Evolutionary conservation across 2,797 vertebrate species (phyloP), one percentile per base, ranked within the genome.

Genomic region (Neosilurus mollespiculum): DNA sequence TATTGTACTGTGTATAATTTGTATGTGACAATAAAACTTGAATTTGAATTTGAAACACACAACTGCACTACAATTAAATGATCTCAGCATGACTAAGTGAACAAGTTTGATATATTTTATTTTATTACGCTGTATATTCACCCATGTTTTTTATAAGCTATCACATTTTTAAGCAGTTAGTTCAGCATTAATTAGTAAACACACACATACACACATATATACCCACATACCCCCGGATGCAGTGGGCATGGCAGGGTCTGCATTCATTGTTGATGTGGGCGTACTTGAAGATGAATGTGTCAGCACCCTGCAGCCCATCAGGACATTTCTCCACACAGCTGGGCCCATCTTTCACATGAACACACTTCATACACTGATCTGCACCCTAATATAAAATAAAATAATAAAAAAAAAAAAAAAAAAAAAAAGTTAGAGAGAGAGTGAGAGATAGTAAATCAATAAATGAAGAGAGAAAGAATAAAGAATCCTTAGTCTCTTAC

Each of bases 301-400:
- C 97, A 81, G 97, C 94, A 0, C 97, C 97, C 88, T 98, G 97
- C 77, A 99, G 90, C 51, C 98, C 98, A 14, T 99, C 97, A 0
- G 98, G 98, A 85, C 98, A 99, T 87, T 98, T 99, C 86, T 98
- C 97, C 89, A 99, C 98, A 80, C 98, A 99, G 53, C 99, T 98
- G 12, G 98, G 97, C 18, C 98, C 97, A 59, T 99, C 98, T 92
- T 99, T 99, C 93, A 97, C 97, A 92, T 98, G 96, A 83, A 95
- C 95, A 80, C 98, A 99, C 92, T 96, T 96, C 0, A 95, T 95
- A 85, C 98, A 99, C 75, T 97, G 96, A 90, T 99, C 98, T 4
- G 97, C 95, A 54, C 30, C 64, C 30, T 67, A 49, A 69, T 43
- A 43, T 43, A 43, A 43, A 43, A 43, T 8, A 43, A 43, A 43